Percentiles rank a stretch among this genome's conserved stretches.
Conservation (phyloP, 2,797 vertebrate genomes). For the Columba guinea region DNA sequence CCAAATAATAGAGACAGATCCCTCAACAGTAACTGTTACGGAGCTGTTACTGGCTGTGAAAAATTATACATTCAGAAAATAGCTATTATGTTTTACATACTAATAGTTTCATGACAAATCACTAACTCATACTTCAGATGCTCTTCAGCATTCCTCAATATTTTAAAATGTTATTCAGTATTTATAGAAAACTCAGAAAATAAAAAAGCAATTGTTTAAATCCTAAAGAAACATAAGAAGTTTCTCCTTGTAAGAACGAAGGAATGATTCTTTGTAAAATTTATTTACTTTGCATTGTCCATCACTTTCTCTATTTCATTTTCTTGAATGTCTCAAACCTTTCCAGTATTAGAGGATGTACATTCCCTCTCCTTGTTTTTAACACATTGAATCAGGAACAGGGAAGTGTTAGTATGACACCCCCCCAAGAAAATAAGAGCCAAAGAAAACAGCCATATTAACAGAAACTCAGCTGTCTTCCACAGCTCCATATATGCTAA, state of each 20-base stretch:
- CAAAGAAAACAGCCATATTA: background rate
- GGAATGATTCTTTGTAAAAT: background rate
- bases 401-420: background rate
- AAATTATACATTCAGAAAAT: constrained; percentile 31
- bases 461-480: background rate
- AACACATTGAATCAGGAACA: background rate
- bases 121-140: background rate
- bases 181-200: background rate
- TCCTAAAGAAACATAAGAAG: background rate
- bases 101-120: background rate
- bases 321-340: background rate
- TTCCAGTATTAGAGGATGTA: background rate
- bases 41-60: background rate
- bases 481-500: background rate
- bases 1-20: constrained; percentile 31
- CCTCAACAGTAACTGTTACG: constrained; percentile 6
- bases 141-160: background rate
- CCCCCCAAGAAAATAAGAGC: background rate
- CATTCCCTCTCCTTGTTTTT: background rate
- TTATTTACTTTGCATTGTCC: background rate
- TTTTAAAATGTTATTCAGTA: background rate
- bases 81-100: background rate
- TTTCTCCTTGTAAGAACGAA: background rate
- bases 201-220: background rate
- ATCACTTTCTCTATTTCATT: background rate